A percentile compares a stretch with the other conserved stretches of the same genome.
phyloP scores from a whole-genome alignment of 2,797 vertebrate genomes.

The Rhynchotus rufescens region DNA sequence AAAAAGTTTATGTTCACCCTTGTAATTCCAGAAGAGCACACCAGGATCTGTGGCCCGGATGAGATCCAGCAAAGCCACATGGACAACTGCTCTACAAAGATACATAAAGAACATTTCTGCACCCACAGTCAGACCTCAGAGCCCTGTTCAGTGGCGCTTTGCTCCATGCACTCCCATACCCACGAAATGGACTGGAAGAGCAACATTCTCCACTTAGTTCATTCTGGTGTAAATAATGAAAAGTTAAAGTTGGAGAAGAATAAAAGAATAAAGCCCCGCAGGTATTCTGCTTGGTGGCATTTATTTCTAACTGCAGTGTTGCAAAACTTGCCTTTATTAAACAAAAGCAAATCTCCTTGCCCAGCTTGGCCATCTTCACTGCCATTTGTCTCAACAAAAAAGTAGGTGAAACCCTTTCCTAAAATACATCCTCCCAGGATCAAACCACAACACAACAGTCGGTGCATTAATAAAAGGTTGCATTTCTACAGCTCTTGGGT shows the following conservation, averaged over 20 bases:
- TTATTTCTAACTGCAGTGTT: neutral
- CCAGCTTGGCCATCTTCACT: neutral
- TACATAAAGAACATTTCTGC: neutral
- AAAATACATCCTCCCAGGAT: neutral
- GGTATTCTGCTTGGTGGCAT: neutral
- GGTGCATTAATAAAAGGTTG: neutral
- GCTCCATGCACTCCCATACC: neutral
- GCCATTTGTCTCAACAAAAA: neutral
- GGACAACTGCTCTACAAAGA: neutral
- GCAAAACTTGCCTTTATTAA: neutral
- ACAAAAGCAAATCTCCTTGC: neutral
- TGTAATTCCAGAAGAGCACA: neutral
- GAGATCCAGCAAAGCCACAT: neutral
- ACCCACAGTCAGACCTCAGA: too few relatives aligned
- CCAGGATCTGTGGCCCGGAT: neutral
- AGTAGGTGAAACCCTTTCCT: neutral
- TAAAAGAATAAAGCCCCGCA: neutral
- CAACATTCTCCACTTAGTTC: neutral
- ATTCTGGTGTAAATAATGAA: neutral
- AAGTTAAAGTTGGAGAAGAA: neutral
- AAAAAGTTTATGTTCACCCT: neutral
- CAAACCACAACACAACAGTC: neutral
- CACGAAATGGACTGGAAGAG: neutral
- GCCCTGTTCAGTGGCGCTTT: neutral
- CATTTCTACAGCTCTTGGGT: neutral